Evolutionary conservation across 2,797 vertebrate genomes (phyloP).

Genomic region (Cuniculus paca): DNA sequence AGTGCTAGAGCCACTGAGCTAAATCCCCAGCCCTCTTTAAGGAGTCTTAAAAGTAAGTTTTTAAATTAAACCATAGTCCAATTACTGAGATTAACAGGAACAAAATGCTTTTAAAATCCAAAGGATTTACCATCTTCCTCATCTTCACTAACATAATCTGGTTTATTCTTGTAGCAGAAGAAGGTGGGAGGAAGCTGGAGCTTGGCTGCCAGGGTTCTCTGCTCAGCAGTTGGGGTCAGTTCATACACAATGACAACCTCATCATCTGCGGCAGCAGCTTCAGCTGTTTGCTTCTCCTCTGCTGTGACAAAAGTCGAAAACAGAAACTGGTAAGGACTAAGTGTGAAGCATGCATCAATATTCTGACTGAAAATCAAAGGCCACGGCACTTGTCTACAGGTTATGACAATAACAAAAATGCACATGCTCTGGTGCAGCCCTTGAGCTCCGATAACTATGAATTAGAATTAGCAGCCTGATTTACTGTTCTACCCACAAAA

Average conservation of each 20-base stretch:
- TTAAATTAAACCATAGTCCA: conserved; percentile 11
- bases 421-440: conserved; percentile 1
- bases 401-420: conserved; percentile 64
- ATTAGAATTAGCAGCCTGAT: conserved; percentile 39
- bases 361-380: conserved; percentile 51
- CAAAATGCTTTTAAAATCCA: conserved; percentile 18
- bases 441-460: conserved; percentile 2
- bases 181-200: conserved; percentile 96
- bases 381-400: not conserved
- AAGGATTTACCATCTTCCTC: conserved; percentile 93
- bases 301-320: conserved; percentile 79
- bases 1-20: no score
- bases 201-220: conserved; percentile 92
- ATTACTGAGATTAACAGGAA: conserved; percentile 10
- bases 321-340: not conserved
- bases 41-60: conserved; percentile 15
- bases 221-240: conserved; percentile 93
- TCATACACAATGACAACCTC: conserved; percentile 94
- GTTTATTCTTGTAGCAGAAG: conserved; percentile 97
- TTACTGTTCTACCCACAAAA: conserved; percentile 45
- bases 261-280: conserved; percentile 86
- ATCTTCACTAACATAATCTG: conserved; percentile 94
- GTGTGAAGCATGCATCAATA: not conserved
- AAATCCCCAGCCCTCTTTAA: no score
- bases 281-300: conserved; percentile 80